Base-by-base conservation (phyloP, 2,113 vertebrate genomes). In the Hippocampus zosterae region DNA sequence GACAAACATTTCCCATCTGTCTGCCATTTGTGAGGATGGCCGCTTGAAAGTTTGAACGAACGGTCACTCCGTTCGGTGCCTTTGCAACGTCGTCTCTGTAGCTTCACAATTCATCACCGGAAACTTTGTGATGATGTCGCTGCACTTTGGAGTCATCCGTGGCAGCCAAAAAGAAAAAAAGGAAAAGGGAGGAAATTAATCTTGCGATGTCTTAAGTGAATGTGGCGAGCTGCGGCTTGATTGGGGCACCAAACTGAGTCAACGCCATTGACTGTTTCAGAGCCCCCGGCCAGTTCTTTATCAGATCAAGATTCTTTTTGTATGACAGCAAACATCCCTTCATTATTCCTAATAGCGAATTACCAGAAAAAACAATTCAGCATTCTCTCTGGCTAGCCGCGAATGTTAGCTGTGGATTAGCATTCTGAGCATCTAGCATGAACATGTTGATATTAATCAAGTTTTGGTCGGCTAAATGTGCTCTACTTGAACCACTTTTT, bases 171-270 rank as follows among this genome's bases (percentile, higher is more conserved):
- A 70, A 37, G 29, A 29, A 29, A 29, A 29, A 29, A 29, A 29
- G 29, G 29, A 29, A 29, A 29, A 29, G 2, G 29, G 29, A 29
- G 3, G 84, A 85, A 92, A 93, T 93, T 91, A 85, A 93, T 91
- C 81, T 80, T 83, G 84, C 90, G 90, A 33, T 89, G 89, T 92
- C 92, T 94, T 94, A 33, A 93, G 90, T 93, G 91, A 92, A 93
- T 94, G 93, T 92, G 88, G 77, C 72, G 52, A 78, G 91, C 88
- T 89, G 82, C 81, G 92, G 91, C 93, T 90, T 91, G 93, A 93
- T 92, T 89, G 90, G 88, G 81, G 87, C 83, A 88, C 91, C 91
- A 91, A 93, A 91, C 91, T 92, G 92, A 92, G 93, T 92, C 93
- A 90, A 90, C 87, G 89, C 88, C 89, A 80, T 84, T 91, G 85